Evolutionary conservation across 2,797 vertebrate genomes (phyloP), one percentile per base, ranked within the genome.

Genomic region (Halcyon chelicuti): DNA sequence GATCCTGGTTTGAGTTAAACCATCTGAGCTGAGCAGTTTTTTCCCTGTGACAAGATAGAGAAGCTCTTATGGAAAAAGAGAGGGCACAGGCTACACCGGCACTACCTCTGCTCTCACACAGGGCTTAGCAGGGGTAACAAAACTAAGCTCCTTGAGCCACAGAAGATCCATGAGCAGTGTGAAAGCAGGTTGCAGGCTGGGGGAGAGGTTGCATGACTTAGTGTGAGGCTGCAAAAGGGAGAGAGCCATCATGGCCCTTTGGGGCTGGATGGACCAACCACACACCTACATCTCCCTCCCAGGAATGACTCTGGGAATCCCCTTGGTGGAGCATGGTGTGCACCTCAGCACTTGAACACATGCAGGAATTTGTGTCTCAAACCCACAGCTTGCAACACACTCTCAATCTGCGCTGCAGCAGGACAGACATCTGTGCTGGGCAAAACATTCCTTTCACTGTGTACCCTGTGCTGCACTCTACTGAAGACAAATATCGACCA

Each of bases 1-100:
- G 65, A 88, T 88, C 51, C 26, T 78, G 46, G 49, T 87, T 92
- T 72, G 58, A 74, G 87, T 93, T 72, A 89, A 89, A 62, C 20
- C 22, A 29, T 25, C 55, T 73, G 23, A 82, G 46, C 46, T 89
- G 49, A 76, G 49, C 19, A 66, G 22, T 16, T 73, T 86, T 29
- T 35, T 14, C 37, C 29, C 19, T 31, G n/a, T 12, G 33, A 25
- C 13, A 40, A 22, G 6, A 42, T 5, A 47, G 9, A 58, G 57
- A 10, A 76, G 26, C 18, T 90, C 42, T 60, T n/a, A 51, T 2
- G 14, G 39, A 42, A 79, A 76, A 70, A 68, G 8, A 54, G 75
- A 18, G 18, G 23, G 9, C 57, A 31, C 18, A 33, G 63, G 22
- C 15, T 84, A n/a, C 44, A 18, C 16, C 26, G 21, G 12, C 17